Evolutionary conservation across 2,113 vertebrate species (phyloP).

Genomic region (Phylloscopus whistleri): DNA sequence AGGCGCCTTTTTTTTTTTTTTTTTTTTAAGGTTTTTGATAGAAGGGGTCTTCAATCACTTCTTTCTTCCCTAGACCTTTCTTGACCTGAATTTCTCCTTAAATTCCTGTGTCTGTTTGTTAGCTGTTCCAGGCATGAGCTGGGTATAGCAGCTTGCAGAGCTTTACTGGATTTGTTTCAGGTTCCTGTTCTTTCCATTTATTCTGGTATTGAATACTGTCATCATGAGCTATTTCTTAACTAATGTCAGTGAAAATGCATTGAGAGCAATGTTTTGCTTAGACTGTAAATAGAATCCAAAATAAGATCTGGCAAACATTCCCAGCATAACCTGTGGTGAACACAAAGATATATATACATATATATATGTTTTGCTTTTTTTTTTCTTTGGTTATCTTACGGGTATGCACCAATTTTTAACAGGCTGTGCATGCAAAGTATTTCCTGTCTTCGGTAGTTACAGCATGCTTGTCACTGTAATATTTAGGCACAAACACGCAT

Average conservation of each 20-base stretch:
- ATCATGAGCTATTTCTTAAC: conserved; percentile 15
- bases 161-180: background rate
- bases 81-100: background rate
- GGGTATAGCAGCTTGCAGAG: background rate
- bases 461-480: background rate
- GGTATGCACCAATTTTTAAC: background rate
- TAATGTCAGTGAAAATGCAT: conserved; percentile 25
- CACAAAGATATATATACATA: background rate
- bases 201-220: background rate
- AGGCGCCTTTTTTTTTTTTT: background rate
- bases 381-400: background rate
- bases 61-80: background rate
- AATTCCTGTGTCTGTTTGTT: background rate
- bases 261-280: background rate
- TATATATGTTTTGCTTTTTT: background rate
- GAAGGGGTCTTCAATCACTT: background rate
- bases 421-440: background rate
- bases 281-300: conserved; percentile 46
- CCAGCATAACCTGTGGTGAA: background rate
- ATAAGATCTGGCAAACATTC: conserved; percentile 27
- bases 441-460: background rate
- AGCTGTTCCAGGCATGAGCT: background rate
- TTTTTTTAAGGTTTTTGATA: background rate
- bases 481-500: background rate
- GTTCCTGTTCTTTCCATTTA: background rate